Percentiles rank a stretch among this genome's conserved stretches.
phyloP scores from a whole-genome alignment of 1,140 invertebrate species.

The Laupala kohalensis region DNA sequence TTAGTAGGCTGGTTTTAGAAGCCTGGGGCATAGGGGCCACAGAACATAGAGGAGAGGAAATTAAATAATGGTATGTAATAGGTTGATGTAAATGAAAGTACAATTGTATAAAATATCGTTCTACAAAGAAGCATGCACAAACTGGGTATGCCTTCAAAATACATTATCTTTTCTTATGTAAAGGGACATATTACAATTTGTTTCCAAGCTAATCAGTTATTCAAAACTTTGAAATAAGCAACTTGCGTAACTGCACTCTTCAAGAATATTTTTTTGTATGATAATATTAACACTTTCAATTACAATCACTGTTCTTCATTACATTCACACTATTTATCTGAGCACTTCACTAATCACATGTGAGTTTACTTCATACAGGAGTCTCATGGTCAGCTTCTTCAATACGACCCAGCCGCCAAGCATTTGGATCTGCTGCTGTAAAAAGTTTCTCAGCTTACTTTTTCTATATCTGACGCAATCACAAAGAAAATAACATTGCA shows the following conservation, averaged over 20 bases:
- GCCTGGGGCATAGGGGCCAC: too few relatives aligned
- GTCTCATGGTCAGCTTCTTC: constrained; percentile 71
- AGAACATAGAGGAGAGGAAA: background rate
- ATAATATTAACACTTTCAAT: too few relatives aligned
- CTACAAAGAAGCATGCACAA: background rate
- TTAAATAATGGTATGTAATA: background rate
- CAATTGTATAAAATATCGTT: background rate
- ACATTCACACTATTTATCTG: background rate
- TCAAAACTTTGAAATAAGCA: background rate
- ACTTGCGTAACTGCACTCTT: background rate
- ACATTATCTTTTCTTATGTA: background rate
- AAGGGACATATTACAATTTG: background rate
- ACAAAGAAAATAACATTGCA: too few relatives aligned
- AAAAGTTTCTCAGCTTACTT: too few relatives aligned
- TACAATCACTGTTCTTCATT: background rate
- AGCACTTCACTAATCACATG: background rate
- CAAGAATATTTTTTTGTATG: background rate
- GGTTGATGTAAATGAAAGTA: background rate
- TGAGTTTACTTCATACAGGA: constrained; percentile 46
- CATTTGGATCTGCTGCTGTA: constrained; percentile 57
- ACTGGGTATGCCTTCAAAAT: background rate
- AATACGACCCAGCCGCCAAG: constrained; percentile 64
- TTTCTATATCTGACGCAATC: too few relatives aligned
- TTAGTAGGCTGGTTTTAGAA: background rate
- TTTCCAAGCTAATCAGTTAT: background rate